A percentile compares a stretch with the other conserved stretches of the same genome.
Evolutionary conservation across 2,888 invertebrate species (phyloP).

Genomic region (Venusia cambrica): DNA sequence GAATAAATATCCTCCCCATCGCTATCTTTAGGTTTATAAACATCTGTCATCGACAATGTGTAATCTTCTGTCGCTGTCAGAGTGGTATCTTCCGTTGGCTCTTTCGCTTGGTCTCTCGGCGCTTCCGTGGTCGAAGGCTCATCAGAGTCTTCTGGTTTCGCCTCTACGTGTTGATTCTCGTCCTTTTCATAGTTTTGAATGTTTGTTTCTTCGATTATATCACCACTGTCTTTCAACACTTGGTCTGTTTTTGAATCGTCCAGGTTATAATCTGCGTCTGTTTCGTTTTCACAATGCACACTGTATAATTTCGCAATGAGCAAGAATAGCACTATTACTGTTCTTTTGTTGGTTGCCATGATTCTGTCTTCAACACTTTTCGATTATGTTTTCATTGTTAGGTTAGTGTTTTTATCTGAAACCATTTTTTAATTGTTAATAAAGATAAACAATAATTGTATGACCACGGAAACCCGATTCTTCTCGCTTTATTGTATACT

Average conservation of each 20-base stretch:
- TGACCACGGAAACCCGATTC: no score
- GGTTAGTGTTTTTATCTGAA: slow-evolving; percentile 18
- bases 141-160: background rate
- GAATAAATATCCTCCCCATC: slow-evolving; percentile 17
- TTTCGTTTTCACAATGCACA: slow-evolving; percentile 21
- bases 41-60: slow-evolving; percentile 25
- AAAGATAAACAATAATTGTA: no score
- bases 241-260: slow-evolving; percentile 27
- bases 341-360: slow-evolving; percentile 30
- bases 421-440: no score
- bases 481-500: no score
- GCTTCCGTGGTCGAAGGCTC: background rate
- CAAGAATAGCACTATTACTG: slow-evolving; percentile 26
- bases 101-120: no score
- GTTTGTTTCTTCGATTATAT: slow-evolving; percentile 27
- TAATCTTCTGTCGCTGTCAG: slow-evolving; percentile 17
- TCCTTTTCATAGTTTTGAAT: slow-evolving; percentile 23
- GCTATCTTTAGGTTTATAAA: slow-evolving; percentile 25
- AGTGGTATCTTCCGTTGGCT: slow-evolving; percentile 3
- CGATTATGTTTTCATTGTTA: slow-evolving; percentile 17
- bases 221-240: slow-evolving; percentile 21
- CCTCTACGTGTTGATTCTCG: slow-evolving; percentile 13
- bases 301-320: slow-evolving; percentile 18
- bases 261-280: slow-evolving; percentile 23
- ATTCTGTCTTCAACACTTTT: slow-evolving; percentile 14